Base-by-base conservation (phyloP, 2,888 invertebrate genomes). In the Chironomus tentans region DNA sequence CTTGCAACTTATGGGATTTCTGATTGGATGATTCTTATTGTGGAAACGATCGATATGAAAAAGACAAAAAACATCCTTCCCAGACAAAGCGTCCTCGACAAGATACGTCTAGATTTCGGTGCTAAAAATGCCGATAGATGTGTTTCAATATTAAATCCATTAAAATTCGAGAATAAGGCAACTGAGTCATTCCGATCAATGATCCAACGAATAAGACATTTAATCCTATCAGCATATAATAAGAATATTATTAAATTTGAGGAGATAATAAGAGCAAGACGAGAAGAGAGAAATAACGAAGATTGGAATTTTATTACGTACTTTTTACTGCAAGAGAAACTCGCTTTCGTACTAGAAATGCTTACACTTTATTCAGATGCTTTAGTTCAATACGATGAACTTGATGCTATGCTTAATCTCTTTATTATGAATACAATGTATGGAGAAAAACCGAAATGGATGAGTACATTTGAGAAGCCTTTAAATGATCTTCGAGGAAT, bases 221-320 rank as follows among this genome's bases (percentile, higher is more conserved):
- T 97, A 78, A 87, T 96, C 80, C 87, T 98, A 18, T 88, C 92
- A 65, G 93, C 95, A 2, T 97, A 95, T 82, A 95, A 94, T 80
- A 91, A 91, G 79, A 92, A 93, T 28, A 88, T 97, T 46, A 87
- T 91, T 69, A 91, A 91, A 80, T 93, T 96, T 83, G 96, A 97
- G 83, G 96, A 97, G 81, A 88, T 93, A 79, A 93, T 97, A 85
- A 87, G 97, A 79, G 92, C 92, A 77, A 92, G 95, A 80, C 87
- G 97, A 77, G 97, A 98, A 82, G 91, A 91, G 80, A 86, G 98
- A 76, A 97, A 94, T 83, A 93, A 96, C 81, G 87, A 89, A 0
- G 93, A 92, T 38, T 98, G 98, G 98, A 93, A 93, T 83, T 98
- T 97, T 85, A 93, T 93, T 83, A 91, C 92, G 82, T 98, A 97